A percentile compares a stretch with the other conserved stretches of the same genome.
phyloP scores from a whole-genome alignment of 2,797 vertebrate genomes.

The Coregonus sp. region DNA sequence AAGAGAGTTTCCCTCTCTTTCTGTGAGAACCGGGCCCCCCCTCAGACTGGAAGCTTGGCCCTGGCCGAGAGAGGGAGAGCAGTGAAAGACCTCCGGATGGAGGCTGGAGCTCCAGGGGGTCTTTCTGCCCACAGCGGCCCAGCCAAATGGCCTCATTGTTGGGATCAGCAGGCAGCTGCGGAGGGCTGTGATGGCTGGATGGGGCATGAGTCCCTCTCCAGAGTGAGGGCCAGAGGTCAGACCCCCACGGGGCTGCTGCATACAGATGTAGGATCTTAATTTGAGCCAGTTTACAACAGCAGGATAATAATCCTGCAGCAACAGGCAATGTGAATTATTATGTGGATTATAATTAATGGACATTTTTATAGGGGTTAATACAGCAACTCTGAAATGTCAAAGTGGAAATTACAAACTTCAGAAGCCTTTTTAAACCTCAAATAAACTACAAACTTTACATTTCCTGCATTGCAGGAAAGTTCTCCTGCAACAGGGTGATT shows the following conservation, averaged over 20 bases:
- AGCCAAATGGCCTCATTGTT: constrained; percentile 82
- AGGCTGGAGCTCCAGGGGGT: constrained; percentile 82
- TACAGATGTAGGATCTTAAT: too few species aligned
- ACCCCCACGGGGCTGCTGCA: constrained; percentile 57
- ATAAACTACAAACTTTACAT: too few species aligned
- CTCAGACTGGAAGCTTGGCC: constrained; percentile 39
- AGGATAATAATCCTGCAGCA: too few species aligned
- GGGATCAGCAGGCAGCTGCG: constrained; percentile 89
- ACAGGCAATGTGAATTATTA: too few species aligned
- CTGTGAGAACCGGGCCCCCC: constrained; percentile 18
- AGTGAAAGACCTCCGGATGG: constrained; percentile 86
- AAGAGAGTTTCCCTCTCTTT: constrained; percentile 71
- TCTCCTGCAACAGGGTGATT: too few species aligned
- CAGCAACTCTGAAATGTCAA: too few species aligned
- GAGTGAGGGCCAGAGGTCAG: constrained; percentile 83
- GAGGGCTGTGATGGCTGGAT: constrained; percentile 79
- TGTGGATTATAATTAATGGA: too few species aligned
- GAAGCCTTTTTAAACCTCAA: too few species aligned
- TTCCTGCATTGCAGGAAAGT: too few species aligned
- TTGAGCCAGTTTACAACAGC: too few species aligned
- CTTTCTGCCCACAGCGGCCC: constrained; percentile 82
- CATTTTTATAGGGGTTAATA: too few species aligned
- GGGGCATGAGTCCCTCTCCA: constrained; percentile 67
- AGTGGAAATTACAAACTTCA: too few species aligned
- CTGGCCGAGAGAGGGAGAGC: constrained; percentile 56